phyloP scores from a whole-genome alignment of 2,888 invertebrate genomes.

The Halocaridina rubra region DNA sequence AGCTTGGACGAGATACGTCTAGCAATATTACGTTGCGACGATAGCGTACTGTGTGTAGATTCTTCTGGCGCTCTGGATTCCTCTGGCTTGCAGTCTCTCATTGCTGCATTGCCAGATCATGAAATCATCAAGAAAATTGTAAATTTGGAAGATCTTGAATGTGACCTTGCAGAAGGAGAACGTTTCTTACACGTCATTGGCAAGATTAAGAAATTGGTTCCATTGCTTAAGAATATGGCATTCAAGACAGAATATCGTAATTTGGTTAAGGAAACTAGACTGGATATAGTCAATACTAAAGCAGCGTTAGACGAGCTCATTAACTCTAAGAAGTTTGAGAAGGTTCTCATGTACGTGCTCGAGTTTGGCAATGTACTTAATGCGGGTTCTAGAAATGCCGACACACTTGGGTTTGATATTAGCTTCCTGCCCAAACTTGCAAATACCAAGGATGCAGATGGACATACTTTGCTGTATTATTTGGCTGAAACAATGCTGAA shows the following conservation, averaged over 20 bases:
- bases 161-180: constrained; percentile 91
- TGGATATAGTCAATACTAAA: constrained; percentile 88
- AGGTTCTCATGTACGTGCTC: constrained; percentile 88
- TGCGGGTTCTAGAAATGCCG: constrained; percentile 91
- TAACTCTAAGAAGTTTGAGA: constrained; percentile 88
- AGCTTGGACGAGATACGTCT: constrained; percentile 83
- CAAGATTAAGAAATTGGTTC: constrained; percentile 58
- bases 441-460: constrained; percentile 57
- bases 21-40: constrained; percentile 88
- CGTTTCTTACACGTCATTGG: constrained; percentile 81
- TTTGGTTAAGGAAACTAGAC: constrained; percentile 54
- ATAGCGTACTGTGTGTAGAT: constrained; percentile 84
- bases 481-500: constrained; percentile 87
- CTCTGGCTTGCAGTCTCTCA: constrained; percentile 80
- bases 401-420: constrained; percentile 96
- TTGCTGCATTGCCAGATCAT: constrained; percentile 90
- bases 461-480: constrained; percentile 86
- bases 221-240: constrained; percentile 55
- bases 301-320: constrained; percentile 95
- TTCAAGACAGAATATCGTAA: constrained; percentile 61
- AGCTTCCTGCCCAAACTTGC: constrained; percentile 91
- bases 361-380: constrained; percentile 97
- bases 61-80: constrained; percentile 70
- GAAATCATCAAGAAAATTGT: constrained; percentile 89
- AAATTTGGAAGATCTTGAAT: constrained; percentile 81